Base-by-base conservation (phyloP, 2,888 invertebrate species). In the Siphlonurus alternatus region DNA sequence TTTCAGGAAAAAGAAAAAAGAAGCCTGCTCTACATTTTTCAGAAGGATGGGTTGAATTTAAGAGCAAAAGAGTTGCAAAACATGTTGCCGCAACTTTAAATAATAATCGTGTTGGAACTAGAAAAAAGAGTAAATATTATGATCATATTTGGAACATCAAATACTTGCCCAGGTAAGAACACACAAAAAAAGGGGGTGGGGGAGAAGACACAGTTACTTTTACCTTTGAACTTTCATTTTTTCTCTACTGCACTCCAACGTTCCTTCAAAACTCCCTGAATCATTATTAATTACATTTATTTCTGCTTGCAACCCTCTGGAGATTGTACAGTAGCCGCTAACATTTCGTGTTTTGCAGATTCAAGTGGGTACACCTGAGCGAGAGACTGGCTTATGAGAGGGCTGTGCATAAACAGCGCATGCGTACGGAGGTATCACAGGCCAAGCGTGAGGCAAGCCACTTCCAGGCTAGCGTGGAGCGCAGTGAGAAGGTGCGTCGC, bases 21-120 rank as follows among this genome's bases (percentile, higher is more conserved):
- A 78, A 69, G 70, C 75, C 74, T 63, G 75, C 71, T 1, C 81
- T 79, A 64, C 80, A 86, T 71, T 93, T 89, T 69, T 85, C 87
- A 0, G 97, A 97, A 81, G 97, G 96, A 1, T 97, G 97, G 97
- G 82, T 97, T 0, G 97, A 97, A 75, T 97, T 94, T 75, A 83
- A 88, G 71, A 87, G 88, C 70, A 95, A 95, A 76, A 85, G 84
- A 69, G 79, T 88, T 1, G 97, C 96, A 0, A 96, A 95, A 76
- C 79, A 83, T 72, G 89, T 95, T n/a, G 93, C 93, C 0, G 74
- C 76, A 1, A 76, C 81, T 62, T 75, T 98, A n/a, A 97, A 98
- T 73, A 94, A 91, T 71, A 87, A 83, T 63, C 87, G 87, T 76
- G 89, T 96, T 62, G 89, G 91, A 2, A 86, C 87, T 0, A 85